A percentile compares a stretch with the other conserved stretches of the same genome.
phyloP scores from a whole-genome alignment of 2,888 invertebrate genomes.

The Neoitamus cyanurus region DNA sequence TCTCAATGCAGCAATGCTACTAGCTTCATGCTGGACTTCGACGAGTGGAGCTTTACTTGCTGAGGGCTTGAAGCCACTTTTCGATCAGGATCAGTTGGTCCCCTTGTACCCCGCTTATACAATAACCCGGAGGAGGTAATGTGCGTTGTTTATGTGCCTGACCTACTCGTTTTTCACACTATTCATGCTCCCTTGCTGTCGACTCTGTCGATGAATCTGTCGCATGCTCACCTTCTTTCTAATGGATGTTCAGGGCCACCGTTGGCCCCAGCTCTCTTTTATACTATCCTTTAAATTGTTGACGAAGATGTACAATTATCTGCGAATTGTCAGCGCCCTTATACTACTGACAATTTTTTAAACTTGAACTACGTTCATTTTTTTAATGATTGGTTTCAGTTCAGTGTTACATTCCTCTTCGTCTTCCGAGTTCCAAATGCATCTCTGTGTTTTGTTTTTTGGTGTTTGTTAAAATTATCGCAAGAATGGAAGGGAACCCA shows the following conservation, averaged over 20 bases:
- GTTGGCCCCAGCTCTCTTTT: not conserved
- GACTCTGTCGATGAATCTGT: not conserved
- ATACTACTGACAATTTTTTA: not conserved
- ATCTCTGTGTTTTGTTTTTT: not conserved
- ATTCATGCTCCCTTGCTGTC: not conserved
- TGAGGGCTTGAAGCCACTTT: constrained; percentile 3
- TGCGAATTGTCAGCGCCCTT: not conserved
- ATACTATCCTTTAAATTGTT: not conserved
- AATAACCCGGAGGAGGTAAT: not conserved
- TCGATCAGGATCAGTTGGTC: not conserved
- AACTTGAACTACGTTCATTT: not conserved
- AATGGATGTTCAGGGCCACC: not conserved
- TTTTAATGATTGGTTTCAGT: not conserved
- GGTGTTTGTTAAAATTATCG: not conserved
- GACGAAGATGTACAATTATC: not conserved
- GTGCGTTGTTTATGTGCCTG: not conserved
- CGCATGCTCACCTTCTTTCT: constrained; percentile 18
- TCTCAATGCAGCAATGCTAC: constrained; percentile 18
- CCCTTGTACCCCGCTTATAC: not conserved
- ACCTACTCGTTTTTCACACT: not conserved
- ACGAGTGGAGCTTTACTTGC: constrained; percentile 30
- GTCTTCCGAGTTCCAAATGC: not conserved
- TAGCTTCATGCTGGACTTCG: not conserved
- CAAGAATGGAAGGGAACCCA: not conserved
- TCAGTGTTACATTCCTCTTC: not conserved